Evolutionary conservation across 2,797 vertebrate genomes (phyloP).

Genomic region (Catostomus latipinnis): DNA sequence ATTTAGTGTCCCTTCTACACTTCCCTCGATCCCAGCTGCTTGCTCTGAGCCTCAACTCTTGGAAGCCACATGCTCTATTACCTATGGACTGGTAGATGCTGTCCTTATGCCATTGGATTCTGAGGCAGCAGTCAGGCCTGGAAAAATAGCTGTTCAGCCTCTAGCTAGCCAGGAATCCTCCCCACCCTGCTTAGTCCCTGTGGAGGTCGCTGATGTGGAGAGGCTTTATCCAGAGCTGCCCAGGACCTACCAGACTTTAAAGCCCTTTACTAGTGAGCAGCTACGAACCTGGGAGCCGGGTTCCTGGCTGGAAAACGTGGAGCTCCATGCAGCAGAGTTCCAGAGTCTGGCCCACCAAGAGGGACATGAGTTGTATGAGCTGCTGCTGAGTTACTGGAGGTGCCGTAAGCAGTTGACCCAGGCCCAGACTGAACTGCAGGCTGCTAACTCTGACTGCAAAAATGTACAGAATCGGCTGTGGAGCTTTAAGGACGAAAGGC

Average conservation of each 20-base stretch:
- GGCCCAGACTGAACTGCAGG: slow-evolving; percentile 89
- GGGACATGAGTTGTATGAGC: slow-evolving; percentile 90
- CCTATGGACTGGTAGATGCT: slow-evolving; percentile 63
- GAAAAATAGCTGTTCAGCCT: slow-evolving; percentile 71
- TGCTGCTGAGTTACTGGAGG: slow-evolving; percentile 93
- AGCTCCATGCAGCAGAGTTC: slow-evolving; percentile 86
- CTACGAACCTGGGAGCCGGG: slow-evolving; percentile 89
- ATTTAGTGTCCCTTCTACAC: slow-evolving; percentile 71
- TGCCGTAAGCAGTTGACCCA: slow-evolving; percentile 91
- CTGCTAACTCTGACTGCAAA: slow-evolving; percentile 87
- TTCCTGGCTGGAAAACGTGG: slow-evolving; percentile 89
- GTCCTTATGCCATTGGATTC: slow-evolving; percentile 63
- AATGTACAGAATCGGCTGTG: slow-evolving; percentile 90
- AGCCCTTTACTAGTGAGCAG: slow-evolving; percentile 89
- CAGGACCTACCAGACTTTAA: slow-evolving; percentile 74
- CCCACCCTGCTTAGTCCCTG: slow-evolving; percentile 73
- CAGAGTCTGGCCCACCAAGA: slow-evolving; percentile 88
- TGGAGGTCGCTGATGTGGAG: slow-evolving; percentile 75
- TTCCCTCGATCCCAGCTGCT: slow-evolving; percentile 70
- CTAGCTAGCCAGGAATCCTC: slow-evolving; percentile 79
- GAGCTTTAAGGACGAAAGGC: slow-evolving; percentile 94
- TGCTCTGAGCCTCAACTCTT: slow-evolving; percentile 34
- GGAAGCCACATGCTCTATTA: slow-evolving; percentile 18
- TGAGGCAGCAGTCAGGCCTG: slow-evolving; percentile 56
- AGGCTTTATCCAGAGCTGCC: slow-evolving; percentile 91